Percentiles rank a stretch among this genome's conserved stretches.
These are phyloP conservation scores for Cyanistes caeruleus DNA, from an alignment of 2,113 vertebrate genomes.

Conservation along the genomic window DNA sequence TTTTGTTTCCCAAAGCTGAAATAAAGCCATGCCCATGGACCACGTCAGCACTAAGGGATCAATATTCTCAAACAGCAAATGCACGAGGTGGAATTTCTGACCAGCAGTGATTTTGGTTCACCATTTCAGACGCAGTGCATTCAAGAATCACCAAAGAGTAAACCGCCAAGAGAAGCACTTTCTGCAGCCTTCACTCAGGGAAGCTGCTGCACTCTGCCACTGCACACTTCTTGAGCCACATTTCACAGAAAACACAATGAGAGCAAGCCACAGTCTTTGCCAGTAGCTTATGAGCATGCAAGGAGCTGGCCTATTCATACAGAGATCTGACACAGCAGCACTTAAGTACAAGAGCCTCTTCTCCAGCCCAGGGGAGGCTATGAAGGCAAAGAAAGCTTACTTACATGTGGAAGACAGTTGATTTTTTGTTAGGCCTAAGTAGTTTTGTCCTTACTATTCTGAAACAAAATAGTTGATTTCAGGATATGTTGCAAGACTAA, in stretches of 20 bases:
- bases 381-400: neutral
- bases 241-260: neutral
- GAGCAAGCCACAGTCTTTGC: neutral
- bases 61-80: neutral
- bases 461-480: neutral
- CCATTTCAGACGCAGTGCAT: neutral
- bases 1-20: neutral
- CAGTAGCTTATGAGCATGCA: neutral
- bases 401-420: neutral
- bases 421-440: neutral
- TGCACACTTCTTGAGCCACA: neutral
- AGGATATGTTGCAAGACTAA: neutral
- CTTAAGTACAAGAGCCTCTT: neutral
- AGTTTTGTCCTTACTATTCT: neutral
- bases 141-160: neutral
- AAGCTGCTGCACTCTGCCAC: neutral
- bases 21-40: neutral
- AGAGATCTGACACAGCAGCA: neutral
- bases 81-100: neutral
- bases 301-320: neutral
- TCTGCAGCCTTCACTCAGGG: neutral
- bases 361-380: neutral
- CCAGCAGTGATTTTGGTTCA: neutral
- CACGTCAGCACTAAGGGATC: neutral
- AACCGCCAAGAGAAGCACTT: neutral